Base-by-base conservation (phyloP, 2,888 invertebrate species). In the Eristalis intricaria region DNA sequence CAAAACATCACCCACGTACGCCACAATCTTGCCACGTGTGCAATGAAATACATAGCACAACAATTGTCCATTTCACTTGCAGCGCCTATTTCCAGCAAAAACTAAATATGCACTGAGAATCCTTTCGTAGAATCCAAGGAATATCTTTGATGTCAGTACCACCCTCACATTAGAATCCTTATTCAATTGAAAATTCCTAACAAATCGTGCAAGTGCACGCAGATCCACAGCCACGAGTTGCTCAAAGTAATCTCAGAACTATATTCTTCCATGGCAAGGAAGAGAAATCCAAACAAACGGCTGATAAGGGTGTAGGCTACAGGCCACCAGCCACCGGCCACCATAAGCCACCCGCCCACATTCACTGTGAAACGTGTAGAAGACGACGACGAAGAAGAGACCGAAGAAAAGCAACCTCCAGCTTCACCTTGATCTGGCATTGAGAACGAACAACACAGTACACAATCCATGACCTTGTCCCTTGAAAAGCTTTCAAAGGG, bases 381-480 rank as follows among this genome's bases (percentile, higher is more conserved):
- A 50, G 50, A 19, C 5, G 19, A 1, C 2, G 19, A 50, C 19
- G 50, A 50, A 19, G 50, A 66, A 26, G 38, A 76, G 43, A 58
- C 38, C 19, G 19, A 19, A n/a, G 8, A 19, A 50, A 50, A 50
- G 35, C 23, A 50, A 70, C 73, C 73, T 71, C 70, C 65, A 79
- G 73, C 65, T 78, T 86, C 83, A 86, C 86, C 86, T 86, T 82
- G 77, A 83, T 70, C 74, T 71, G 82, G 82, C 86, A 86, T 86
- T 86, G 86, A 74, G 56, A 73, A 61, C 60, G 74, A 78, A 69
- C 69, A 74, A 70, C 69, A 70, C 66, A 70, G 78, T 86, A 87
- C 75, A 83, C 75, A 83, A 73, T 71, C 87, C 87, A 75, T 84
- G 87, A 87, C 87, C 87, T 87, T 87, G 87, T 87, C 79, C 87